Evolutionary conservation across 2,113 vertebrate species (phyloP).

Genomic region (Silurus glanis): DNA sequence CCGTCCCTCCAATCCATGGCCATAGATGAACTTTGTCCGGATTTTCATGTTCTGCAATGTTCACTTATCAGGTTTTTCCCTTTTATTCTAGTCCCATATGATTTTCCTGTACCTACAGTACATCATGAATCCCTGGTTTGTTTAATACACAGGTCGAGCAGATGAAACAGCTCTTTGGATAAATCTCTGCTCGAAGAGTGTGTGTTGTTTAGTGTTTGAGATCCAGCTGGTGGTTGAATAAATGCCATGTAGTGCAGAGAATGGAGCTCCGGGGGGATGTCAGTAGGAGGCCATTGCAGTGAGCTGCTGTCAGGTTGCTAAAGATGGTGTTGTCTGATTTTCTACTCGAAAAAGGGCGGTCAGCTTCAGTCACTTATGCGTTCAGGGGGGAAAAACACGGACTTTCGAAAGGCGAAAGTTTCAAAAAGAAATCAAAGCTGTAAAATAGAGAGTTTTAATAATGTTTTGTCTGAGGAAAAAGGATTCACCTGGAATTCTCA

Average conservation of each 20-base stretch:
- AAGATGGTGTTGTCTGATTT: conserved; percentile 13
- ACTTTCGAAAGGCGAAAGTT: neutral
- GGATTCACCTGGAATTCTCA: neutral
- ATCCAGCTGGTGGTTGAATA: conserved; percentile 9
- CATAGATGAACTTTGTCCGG: neutral
- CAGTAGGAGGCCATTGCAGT: conserved; percentile 10
- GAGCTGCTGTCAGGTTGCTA: conserved; percentile 11
- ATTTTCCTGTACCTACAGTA: neutral
- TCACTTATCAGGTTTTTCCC: neutral
- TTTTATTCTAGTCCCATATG: neutral
- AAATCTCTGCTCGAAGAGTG: neutral
- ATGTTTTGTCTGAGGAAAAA: neutral
- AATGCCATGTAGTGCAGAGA: conserved; percentile 1
- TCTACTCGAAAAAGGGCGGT: neutral
- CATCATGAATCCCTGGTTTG: neutral
- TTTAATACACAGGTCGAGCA: neutral
- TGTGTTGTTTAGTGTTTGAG: neutral
- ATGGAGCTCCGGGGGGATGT: neutral
- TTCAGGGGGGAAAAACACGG: neutral
- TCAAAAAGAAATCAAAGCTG: neutral
- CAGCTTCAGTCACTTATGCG: neutral
- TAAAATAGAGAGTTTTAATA: neutral
- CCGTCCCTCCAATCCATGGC: neutral
- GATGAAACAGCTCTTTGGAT: neutral
- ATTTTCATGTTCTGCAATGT: neutral